Evolutionary conservation across 2,888 invertebrate genomes (phyloP), one percentile per base, ranked within the genome.

Genomic region (Noctua janthina): DNA sequence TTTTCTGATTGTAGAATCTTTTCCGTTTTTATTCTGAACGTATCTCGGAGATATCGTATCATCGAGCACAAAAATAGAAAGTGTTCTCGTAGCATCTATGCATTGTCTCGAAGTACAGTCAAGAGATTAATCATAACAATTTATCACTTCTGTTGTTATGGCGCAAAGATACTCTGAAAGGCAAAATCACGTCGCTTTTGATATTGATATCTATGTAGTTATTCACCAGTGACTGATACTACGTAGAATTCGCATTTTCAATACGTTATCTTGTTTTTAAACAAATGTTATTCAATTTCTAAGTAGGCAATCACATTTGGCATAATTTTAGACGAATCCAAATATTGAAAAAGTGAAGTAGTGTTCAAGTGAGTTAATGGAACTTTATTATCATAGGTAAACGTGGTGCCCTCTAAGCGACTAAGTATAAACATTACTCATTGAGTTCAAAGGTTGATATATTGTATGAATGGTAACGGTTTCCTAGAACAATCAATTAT

Each of bases 261-360:
- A 75, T 70, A 59, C 43, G 8, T 75, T 85, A 87, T 81, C 86
- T 70, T 78, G 69, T 86, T 86, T 86, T 77, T 69, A 68, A 78
- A 86, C 54, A 79, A 78, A 78, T 20, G 43, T 64, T 76, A 62
- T 66, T 69, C 56, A 15, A n/a, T 79, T 74, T 75, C n/a, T 49
- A 71, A 71, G 73, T 62, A 76, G 23, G 23, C 46, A 43, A 68
- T 69, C 64, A 35, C 7, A 35, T 81, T 85, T 51, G 56, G 56
- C 1, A 59, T 51, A 20, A 35, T 79, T 62, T 85, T 35, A 17
- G 6, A 15, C n/a, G n/a, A 72, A 56, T 51, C 23, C 23, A 85
- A 81, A 85, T 81, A 81, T 82, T 85, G 49, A 69, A 69, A 56
- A 49, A 85, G 10, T 69, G 43, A 81, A 73, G 68, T 66, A 35